A percentile compares a stretch with the other conserved stretches of the same genome.
phyloP scores from a whole-genome alignment of 2,888 invertebrate species.

The Cataglyphis livida region DNA sequence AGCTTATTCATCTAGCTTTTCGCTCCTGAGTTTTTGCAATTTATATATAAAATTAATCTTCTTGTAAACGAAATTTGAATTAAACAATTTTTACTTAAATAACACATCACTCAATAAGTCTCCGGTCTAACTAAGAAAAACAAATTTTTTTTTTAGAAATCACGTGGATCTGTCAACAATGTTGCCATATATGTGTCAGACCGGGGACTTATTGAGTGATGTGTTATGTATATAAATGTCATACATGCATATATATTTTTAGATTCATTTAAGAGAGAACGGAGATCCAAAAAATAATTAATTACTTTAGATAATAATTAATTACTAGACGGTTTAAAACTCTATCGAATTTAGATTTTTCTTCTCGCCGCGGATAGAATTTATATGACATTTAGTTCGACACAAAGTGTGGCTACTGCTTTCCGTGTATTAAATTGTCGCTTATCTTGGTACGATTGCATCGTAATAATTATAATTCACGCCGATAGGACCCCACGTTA shows the following conservation, averaged over 20 bases:
- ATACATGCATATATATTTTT: not conserved
- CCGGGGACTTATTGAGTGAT: too few relatives aligned
- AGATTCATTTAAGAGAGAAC: not conserved
- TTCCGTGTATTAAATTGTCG: slow-evolving; percentile 45
- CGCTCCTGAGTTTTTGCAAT: not conserved
- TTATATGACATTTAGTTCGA: slow-evolving; percentile 9
- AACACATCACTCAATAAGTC: too few relatives aligned
- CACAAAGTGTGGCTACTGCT: not conserved
- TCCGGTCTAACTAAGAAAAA: too few relatives aligned
- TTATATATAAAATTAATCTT: not conserved
- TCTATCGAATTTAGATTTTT: slow-evolving; percentile 16
- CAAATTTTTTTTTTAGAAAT: too few relatives aligned
- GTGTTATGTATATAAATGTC: not conserved
- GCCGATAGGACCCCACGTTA: slow-evolving; percentile 69
- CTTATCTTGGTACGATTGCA: slow-evolving; percentile 45
- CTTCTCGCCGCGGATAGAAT: not conserved
- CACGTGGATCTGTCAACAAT: too few relatives aligned
- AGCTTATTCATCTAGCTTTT: not conserved
- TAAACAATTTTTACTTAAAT: not conserved
- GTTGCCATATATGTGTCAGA: too few relatives aligned
- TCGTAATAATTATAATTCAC: slow-evolving; percentile 76
- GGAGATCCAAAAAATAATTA: not conserved
- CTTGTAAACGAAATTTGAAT: not conserved
- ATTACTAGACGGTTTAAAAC: not conserved
- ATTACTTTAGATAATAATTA: not conserved